A percentile compares a stretch with the other conserved stretches of the same genome.
Conservation (phyloP, 2,113 vertebrate genomes). For the Hoplias malabaricus region DNA sequence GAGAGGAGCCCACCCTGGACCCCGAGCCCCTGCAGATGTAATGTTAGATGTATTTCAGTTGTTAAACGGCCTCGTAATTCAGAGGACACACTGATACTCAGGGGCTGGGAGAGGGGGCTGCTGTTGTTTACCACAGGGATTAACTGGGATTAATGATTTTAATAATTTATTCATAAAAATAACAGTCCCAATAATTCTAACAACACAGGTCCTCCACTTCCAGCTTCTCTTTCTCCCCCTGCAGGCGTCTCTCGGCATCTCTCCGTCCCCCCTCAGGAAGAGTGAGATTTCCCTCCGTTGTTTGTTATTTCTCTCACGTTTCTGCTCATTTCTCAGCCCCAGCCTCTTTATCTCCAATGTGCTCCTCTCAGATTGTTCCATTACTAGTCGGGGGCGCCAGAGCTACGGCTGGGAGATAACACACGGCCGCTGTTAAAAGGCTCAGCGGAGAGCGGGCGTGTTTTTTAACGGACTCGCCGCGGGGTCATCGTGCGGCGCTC, state of each 20-base stretch:
- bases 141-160: too few species aligned
- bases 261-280: background rate
- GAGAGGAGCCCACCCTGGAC: too few species aligned
- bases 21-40: too few species aligned
- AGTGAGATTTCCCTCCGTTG: background rate
- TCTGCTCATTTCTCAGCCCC: background rate
- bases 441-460: background rate
- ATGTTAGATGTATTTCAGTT: too few species aligned
- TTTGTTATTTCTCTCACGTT: slow-evolving; percentile 8
- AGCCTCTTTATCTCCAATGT: background rate
- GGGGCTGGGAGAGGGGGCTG: too few species aligned
- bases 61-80: too few species aligned
- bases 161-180: too few species aligned
- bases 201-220: background rate
- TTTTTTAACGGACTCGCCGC: background rate
- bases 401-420: slow-evolving; percentile 3
- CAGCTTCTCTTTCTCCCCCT: background rate
- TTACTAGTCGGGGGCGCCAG: slow-evolving; percentile 23
- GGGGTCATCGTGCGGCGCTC: background rate
- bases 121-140: too few species aligned
- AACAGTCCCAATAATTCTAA: too few species aligned
- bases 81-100: too few species aligned
- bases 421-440: background rate
- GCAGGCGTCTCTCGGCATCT: background rate
- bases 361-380: slow-evolving; percentile 28